A percentile compares a stretch with the other conserved stretches of the same genome.
Evolutionary conservation across 2,113 vertebrate species (phyloP).

Genomic region (Anas platyrhynchos): DNA sequence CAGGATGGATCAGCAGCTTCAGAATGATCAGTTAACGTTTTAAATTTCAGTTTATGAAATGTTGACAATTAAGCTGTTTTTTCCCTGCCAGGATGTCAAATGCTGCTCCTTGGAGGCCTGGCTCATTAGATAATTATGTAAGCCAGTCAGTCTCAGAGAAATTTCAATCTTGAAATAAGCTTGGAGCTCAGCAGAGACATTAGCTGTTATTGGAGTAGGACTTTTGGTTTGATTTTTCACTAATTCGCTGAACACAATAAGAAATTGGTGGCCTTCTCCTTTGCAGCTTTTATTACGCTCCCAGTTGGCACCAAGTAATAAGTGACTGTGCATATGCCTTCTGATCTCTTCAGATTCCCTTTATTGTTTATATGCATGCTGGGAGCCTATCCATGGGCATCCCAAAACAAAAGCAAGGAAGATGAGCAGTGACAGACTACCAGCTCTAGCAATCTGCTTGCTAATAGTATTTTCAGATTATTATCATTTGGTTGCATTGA

Average conservation of each 20-base stretch:
- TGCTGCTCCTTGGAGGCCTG: constrained; percentile 6
- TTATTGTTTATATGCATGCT: not conserved
- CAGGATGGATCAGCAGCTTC: not conserved
- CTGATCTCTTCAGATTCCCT: not conserved
- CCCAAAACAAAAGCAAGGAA: not conserved
- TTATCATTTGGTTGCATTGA: not conserved
- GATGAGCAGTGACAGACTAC: not conserved
- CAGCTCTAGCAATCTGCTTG: not conserved
- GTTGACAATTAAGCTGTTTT: constrained; percentile 17
- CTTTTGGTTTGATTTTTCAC: constrained; percentile 9
- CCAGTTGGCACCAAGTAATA: not conserved
- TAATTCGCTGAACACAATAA: not conserved
- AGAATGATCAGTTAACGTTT: not conserved
- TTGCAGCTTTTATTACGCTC: not conserved
- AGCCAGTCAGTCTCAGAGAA: constrained; percentile 14
- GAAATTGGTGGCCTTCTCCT: not conserved
- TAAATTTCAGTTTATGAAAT: constrained; percentile 26
- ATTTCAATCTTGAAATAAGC: constrained; percentile 10
- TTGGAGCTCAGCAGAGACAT: constrained; percentile 23
- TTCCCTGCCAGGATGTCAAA: constrained; percentile 35
- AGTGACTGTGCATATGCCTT: not conserved
- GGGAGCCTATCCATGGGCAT: not conserved
- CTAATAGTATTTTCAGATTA: not conserved
- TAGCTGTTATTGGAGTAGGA: constrained; percentile 22
- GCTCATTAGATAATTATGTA: constrained; percentile 42